A percentile compares a stretch with the other conserved stretches of the same genome.
These are phyloP conservation scores for Tyria jacobaeae DNA, from an alignment of 2,888 invertebrate species.

Conservation along the genomic window DNA sequence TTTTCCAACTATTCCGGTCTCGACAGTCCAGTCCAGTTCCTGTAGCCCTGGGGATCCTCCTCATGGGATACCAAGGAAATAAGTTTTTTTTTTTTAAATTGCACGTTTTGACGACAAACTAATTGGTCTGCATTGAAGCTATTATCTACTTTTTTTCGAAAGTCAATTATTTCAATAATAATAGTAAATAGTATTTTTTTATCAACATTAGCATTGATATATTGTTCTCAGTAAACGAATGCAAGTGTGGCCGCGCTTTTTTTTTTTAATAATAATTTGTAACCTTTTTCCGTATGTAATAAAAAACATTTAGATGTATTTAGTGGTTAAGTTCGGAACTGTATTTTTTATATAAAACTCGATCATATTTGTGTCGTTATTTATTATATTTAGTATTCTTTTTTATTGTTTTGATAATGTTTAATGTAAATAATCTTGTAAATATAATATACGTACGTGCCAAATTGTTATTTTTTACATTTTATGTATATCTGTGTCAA, in stretches of 20 bases:
- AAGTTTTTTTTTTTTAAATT: no score
- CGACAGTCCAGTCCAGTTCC: no score
- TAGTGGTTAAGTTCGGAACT: conserved; percentile 7
- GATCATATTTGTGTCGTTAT: conserved; percentile 20
- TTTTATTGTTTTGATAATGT: conserved; percentile 13
- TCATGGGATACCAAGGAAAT: no score
- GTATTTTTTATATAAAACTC: conserved; percentile 13
- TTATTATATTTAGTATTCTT: conserved; percentile 9
- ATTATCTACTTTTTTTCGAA: no score
- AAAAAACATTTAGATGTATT: conserved; percentile 5
- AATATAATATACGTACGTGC: conserved; percentile 28
- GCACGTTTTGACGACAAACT: no score
- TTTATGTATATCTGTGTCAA: no score
- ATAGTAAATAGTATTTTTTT: neutral
- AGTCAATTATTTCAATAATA: no score
- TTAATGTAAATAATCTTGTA: conserved; percentile 27
- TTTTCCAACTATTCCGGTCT: no score
- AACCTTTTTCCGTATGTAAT: neutral
- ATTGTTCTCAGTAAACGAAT: neutral
- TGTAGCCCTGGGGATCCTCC: no score
- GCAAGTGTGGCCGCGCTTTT: neutral
- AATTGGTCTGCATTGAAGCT: no score
- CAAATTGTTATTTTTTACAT: conserved; percentile 10
- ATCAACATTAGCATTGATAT: neutral
- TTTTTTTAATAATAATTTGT: neutral